Conservation (phyloP, 2,113 vertebrate genomes). For the Phaethon lepturus region DNA sequence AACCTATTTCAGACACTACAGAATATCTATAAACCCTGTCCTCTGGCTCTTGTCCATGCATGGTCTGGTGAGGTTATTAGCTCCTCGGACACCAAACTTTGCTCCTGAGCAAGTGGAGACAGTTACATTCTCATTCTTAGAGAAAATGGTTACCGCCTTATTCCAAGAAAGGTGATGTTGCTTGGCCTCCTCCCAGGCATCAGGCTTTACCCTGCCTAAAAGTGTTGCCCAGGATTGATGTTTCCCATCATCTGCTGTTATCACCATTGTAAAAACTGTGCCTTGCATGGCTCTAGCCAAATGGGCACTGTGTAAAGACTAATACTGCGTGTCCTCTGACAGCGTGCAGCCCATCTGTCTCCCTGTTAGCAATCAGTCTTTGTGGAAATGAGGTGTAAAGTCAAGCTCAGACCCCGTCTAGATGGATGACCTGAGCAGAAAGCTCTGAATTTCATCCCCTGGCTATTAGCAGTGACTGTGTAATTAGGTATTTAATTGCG, state of each 20-base stretch:
- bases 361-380: not conserved
- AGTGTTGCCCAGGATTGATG: not conserved
- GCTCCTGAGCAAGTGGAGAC: not conserved
- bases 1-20: not conserved
- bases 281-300: not conserved
- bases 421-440: not conserved
- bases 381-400: not conserved
- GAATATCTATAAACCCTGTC: not conserved
- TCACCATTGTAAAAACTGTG: not conserved
- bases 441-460: not conserved
- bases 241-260: not conserved
- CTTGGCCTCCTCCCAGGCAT: not conserved
- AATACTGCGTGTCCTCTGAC: not conserved
- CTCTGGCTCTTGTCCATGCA: not conserved
- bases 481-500: not conserved
- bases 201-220: not conserved
- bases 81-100: not conserved
- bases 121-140: fast-evolving
- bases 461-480: not conserved
- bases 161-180: not conserved
- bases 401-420: not conserved
- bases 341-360: not conserved
- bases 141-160: not conserved
- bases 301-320: not conserved
- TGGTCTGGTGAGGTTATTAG: not conserved